Percentiles rank a stretch among this genome's conserved stretches.
Conservation (phyloP, 2,888 invertebrate species). For the Thysanoteuthis rhombus region DNA sequence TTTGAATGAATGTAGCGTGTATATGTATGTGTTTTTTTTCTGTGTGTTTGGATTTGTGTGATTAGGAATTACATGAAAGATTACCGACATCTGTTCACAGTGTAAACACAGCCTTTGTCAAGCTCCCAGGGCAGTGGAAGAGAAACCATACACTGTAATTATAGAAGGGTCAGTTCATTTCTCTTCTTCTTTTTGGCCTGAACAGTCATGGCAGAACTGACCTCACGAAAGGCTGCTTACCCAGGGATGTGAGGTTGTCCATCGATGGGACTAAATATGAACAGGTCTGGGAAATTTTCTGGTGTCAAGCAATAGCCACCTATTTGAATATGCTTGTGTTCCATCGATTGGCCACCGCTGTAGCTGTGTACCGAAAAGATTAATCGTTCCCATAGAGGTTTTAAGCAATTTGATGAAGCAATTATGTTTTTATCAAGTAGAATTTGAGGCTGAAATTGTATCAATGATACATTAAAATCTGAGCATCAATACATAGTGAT, state of each 20-base stretch:
- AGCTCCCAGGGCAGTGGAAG: not conserved
- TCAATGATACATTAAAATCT: not conserved
- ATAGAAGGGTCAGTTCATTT: not conserved
- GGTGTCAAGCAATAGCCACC: not conserved
- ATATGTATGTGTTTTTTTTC: not conserved
- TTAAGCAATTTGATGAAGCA: not conserved
- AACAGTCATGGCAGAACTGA: not conserved
- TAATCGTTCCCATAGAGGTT: not conserved
- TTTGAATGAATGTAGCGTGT: not conserved
- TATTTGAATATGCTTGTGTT: not conserved
- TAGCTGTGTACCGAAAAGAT: not conserved
- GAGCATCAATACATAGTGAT: not conserved
- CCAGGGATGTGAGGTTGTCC: not conserved
- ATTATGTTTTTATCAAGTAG: not conserved
- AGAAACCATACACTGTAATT: not conserved
- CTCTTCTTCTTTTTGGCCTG: not conserved
- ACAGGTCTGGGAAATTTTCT: not conserved
- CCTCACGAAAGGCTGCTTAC: not conserved
- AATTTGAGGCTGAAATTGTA: not conserved
- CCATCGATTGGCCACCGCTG: not conserved
- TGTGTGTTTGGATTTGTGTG: not conserved
- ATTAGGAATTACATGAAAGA: not conserved
- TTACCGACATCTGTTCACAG: not conserved
- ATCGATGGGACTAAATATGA: not conserved
- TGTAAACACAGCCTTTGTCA: conserved; percentile 12